phyloP scores from a whole-genome alignment of 2,113 vertebrate species.

The Sphyrna mokarran region DNA sequence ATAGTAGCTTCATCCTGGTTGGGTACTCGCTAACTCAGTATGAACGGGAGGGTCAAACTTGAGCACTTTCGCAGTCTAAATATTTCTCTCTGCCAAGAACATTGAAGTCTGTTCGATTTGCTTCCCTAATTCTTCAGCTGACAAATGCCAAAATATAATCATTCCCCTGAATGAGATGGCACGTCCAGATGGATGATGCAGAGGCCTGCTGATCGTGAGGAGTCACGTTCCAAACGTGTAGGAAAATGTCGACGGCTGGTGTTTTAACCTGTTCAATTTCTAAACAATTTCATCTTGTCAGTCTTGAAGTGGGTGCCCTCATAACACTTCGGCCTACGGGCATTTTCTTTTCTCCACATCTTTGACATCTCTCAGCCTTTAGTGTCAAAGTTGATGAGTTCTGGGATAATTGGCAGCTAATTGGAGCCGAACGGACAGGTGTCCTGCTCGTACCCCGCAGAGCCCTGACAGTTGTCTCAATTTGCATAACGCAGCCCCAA shows the following conservation, averaged over 20 bases:
- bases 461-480: background rate
- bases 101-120: conserved; percentile 22
- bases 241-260: background rate
- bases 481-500: conserved; percentile 20
- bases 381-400: background rate
- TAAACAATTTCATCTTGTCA: conserved; percentile 1
- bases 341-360: background rate
- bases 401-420: background rate
- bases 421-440: background rate
- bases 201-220: background rate
- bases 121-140: background rate
- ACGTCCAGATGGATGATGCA: background rate
- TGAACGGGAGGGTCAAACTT: background rate
- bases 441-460: background rate
- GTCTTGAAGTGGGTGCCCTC: background rate
- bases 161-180: background rate
- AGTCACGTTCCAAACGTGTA: background rate
- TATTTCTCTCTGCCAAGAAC: background rate
- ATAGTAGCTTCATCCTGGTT: background rate
- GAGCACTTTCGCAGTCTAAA: background rate
- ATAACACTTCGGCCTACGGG: background rate
- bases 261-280: background rate
- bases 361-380: background rate
- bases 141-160: conserved; percentile 19
- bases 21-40: background rate